Evolutionary conservation across 2,113 vertebrate genomes (phyloP).

Genomic region (Ceyx cyanopectus): DNA sequence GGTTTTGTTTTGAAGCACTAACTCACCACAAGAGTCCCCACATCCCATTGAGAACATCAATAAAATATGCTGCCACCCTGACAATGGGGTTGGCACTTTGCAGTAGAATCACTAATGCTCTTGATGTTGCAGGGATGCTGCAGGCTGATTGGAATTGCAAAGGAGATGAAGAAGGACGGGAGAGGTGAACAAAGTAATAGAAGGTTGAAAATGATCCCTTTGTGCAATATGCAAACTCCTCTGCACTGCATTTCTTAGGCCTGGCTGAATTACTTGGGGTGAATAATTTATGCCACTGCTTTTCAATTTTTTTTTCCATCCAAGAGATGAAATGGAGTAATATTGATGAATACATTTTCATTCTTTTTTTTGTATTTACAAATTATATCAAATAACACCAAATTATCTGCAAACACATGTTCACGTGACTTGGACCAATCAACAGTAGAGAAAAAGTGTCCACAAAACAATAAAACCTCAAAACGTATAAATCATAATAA

Average conservation of each 20-base stretch:
- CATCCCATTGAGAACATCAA: not conserved
- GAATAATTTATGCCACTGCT: conserved; percentile 14
- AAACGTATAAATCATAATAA: not conserved
- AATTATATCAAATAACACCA: not conserved
- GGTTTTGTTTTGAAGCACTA: not conserved
- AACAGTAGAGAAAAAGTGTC: not conserved
- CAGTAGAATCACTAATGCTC: conserved; percentile 46
- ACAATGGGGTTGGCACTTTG: conserved; percentile 10
- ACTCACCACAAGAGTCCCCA: not conserved
- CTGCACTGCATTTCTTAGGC: not conserved
- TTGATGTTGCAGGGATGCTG: conserved; percentile 29
- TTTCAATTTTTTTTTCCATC: not conserved
- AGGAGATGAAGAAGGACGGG: conserved; percentile 26
- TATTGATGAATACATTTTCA: not conserved
- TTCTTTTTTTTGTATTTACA: not conserved
- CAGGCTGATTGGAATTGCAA: conserved; percentile 56
- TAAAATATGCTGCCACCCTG: not conserved
- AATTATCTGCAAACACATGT: not conserved
- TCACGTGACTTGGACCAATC: not conserved
- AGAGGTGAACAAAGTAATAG: conserved; percentile 39
- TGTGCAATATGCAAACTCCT: conserved; percentile 19
- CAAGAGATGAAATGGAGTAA: not conserved
- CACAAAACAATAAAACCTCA: not conserved
- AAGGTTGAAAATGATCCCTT: conserved; percentile 32
- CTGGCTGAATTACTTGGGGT: not conserved